A percentile compares a stretch with the other conserved stretches of the same genome.
Evolutionary conservation across 2,797 vertebrate species (phyloP).

Genomic region (Oreochromis mossambicus): DNA sequence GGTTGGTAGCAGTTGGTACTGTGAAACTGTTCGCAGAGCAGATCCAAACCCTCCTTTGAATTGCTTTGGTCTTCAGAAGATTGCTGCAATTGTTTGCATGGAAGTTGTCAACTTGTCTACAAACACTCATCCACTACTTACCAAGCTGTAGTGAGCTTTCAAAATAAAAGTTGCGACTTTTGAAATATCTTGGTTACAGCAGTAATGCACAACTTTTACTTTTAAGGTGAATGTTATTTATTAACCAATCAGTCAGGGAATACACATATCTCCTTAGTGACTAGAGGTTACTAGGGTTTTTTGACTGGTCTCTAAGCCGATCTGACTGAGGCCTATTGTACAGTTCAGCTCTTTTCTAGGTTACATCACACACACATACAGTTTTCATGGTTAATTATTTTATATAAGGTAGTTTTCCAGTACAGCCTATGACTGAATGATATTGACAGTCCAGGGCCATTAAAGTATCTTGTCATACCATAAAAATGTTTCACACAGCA

Average conservation of each 20-base stretch:
- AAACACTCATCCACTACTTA: background rate
- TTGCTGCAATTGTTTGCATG: background rate
- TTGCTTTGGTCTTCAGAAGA: background rate
- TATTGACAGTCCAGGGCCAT: background rate
- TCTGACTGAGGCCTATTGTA: background rate
- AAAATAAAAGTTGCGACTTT: background rate
- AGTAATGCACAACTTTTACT: background rate
- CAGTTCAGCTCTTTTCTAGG: background rate
- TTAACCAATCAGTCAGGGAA: background rate
- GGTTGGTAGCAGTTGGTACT: background rate
- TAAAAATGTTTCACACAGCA: background rate
- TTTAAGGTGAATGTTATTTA: background rate
- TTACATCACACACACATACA: background rate
- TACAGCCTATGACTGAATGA: background rate
- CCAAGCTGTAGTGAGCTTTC: background rate
- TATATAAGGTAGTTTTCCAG: background rate
- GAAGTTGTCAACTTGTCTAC: background rate
- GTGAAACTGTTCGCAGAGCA: background rate
- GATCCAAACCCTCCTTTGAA: background rate
- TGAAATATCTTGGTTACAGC: background rate
- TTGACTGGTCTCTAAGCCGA: background rate
- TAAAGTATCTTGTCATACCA: background rate
- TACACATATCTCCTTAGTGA: background rate
- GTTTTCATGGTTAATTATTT: background rate
- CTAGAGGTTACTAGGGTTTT: background rate